These are phyloP conservation scores for Vespertilio murinus DNA, from an alignment of 2,797 vertebrate species.

Conservation along the genomic window DNA sequence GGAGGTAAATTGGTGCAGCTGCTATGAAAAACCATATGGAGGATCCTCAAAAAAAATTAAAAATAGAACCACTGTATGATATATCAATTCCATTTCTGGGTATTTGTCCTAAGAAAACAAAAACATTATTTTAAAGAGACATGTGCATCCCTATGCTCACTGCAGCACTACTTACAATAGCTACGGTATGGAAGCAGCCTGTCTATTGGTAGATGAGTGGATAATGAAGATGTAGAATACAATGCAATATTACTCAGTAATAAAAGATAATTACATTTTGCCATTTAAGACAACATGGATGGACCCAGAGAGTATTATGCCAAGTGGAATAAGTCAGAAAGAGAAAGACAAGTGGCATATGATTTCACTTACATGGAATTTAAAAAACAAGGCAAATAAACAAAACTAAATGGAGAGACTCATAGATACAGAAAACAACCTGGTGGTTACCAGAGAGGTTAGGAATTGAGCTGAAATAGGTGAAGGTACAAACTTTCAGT, in stretches of 20 bases:
- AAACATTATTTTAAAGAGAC: not conserved
- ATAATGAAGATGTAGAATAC: not conserved
- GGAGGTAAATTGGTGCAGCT: not conserved
- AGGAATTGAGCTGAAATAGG: not conserved
- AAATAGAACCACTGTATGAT: not conserved
- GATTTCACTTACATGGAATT: not conserved
- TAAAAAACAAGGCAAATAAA: not conserved
- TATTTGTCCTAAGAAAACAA: not conserved
- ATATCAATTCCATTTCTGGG: not conserved
- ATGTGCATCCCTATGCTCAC: not conserved
- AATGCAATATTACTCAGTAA: not conserved
- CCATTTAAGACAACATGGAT: not conserved
- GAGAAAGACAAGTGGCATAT: not conserved
- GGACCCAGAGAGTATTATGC: not conserved
- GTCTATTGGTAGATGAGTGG: not conserved
- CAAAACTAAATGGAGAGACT: not conserved
- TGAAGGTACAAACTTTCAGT: not conserved
- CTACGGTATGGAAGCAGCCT: not conserved
- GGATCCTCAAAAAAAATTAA: not conserved
- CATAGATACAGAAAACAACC: not conserved
- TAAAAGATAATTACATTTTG: not conserved
- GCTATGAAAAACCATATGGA: not conserved
- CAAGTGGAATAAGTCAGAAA: not conserved
- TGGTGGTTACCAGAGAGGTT: not conserved
- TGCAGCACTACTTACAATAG: not conserved